Evolutionary conservation across 2,888 invertebrate genomes (phyloP).

Genomic region (Ophion obscuratus): DNA sequence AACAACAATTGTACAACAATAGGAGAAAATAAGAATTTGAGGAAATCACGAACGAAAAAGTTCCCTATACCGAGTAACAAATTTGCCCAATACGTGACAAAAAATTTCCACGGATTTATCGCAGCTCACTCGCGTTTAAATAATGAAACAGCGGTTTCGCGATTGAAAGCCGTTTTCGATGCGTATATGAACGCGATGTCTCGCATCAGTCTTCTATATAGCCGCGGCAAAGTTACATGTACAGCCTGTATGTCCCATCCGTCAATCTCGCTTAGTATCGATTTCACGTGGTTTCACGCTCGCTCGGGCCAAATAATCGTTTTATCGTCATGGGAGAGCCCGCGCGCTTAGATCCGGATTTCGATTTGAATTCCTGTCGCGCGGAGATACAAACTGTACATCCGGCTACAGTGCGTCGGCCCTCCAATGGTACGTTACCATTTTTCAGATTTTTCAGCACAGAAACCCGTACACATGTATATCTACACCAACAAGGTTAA

Average conservation of each 20-base stretch:
- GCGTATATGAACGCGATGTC: neutral
- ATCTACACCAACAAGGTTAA: too few species aligned
- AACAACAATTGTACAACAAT: too few species aligned
- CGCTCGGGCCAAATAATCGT: constrained; percentile 68
- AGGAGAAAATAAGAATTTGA: neutral
- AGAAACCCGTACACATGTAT: neutral
- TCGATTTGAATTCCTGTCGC: constrained; percentile 45
- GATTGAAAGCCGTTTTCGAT: neutral
- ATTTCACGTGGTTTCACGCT: constrained; percentile 68
- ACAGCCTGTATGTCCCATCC: constrained; percentile 39
- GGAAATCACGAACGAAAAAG: neutral
- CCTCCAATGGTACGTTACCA: neutral
- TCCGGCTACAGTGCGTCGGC: neutral
- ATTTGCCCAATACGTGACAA: neutral
- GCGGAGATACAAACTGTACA: constrained; percentile 2
- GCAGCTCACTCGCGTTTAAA: neutral
- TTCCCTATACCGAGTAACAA: neutral
- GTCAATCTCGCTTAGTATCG: constrained; percentile 67
- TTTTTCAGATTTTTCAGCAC: constrained; percentile 10
- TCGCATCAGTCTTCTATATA: neutral
- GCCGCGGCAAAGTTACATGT: constrained; percentile 18
- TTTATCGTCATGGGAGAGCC: constrained; percentile 61
- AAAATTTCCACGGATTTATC: neutral
- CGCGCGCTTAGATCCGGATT: constrained; percentile 57
- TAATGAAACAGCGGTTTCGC: constrained; percentile 19